Conservation (phyloP, 2,113 vertebrate species). For the Thermophis baileyi region DNA sequence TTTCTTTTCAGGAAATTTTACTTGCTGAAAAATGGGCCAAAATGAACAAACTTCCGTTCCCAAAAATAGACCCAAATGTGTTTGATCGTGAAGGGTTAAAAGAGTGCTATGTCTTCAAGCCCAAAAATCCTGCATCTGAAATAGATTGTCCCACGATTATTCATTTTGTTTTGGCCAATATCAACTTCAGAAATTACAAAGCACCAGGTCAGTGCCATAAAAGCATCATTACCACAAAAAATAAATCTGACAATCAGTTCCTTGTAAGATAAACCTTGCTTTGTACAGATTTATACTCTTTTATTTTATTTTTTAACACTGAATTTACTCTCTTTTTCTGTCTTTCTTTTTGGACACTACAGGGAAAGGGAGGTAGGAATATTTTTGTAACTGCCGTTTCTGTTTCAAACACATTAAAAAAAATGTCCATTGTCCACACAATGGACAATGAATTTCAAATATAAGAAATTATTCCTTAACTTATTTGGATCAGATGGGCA, state of each 20-base stretch:
- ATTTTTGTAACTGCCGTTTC: not conserved
- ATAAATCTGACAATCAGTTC: not conserved
- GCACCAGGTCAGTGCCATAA: slow-evolving; percentile 78
- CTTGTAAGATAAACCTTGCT: accelerated
- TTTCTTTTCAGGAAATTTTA: slow-evolving; percentile 82
- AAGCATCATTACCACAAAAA: not conserved
- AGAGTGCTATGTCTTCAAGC: slow-evolving; percentile 96
- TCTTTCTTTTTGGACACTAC: not conserved
- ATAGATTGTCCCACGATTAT: slow-evolving; percentile 93
- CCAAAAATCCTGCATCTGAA: slow-evolving; percentile 81
- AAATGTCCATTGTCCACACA: not conserved
- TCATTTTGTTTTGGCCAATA: slow-evolving; percentile 96
- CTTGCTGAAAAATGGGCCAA: slow-evolving; percentile 97
- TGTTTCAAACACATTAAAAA: not conserved
- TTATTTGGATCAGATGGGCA: not conserved
- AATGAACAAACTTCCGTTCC: slow-evolving; percentile 97
- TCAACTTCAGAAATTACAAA: slow-evolving; percentile 91
- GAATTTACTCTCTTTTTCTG: not conserved
- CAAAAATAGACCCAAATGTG: slow-evolving; percentile 95
- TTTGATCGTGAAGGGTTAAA: slow-evolving; percentile 96
- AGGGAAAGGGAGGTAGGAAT: not conserved
- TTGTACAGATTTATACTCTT: not conserved
- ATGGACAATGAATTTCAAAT: not conserved
- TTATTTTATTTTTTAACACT: not conserved
- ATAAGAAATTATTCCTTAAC: not conserved